phyloP scores from a whole-genome alignment of 2,113 vertebrate genomes.

The Elephas maximus region DNA sequence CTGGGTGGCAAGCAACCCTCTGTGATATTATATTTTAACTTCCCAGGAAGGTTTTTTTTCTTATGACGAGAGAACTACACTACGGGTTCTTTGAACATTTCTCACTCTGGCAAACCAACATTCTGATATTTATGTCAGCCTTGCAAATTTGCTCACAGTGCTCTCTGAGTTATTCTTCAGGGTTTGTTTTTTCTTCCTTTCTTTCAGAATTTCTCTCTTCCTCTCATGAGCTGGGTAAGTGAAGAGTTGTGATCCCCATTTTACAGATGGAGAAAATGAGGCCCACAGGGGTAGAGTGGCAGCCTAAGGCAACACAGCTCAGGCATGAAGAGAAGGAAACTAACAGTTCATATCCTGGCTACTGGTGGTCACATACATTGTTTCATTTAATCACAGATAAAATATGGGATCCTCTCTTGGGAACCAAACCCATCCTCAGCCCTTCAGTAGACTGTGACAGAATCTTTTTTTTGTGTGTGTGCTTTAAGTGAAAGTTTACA shows the following conservation, averaged over 20 bases:
- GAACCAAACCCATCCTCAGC: background rate
- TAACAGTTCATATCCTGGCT: background rate
- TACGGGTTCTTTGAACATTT: background rate
- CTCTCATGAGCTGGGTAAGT: background rate
- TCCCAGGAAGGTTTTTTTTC: background rate
- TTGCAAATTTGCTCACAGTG: background rate
- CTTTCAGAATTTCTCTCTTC: background rate
- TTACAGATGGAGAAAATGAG: constrained; percentile 47
- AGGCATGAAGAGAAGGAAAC: background rate
- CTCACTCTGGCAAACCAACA: background rate
- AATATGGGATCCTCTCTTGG: background rate
- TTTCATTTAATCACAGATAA: background rate
- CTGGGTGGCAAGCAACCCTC: background rate
- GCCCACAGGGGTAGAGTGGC: background rate
- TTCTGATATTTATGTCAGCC: background rate
- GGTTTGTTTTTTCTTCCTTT: background rate
- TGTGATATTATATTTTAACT: background rate
- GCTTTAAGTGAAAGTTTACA: too few relatives aligned
- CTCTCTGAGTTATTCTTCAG: background rate
- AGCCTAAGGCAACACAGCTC: background rate
- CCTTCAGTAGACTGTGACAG: background rate
- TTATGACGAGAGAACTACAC: background rate
- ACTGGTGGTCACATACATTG: too few relatives aligned
- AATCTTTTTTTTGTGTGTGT: background rate
- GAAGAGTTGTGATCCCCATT: background rate